A percentile compares a stretch with the other conserved stretches of the same genome.
Conservation (phyloP, 2,113 vertebrate genomes). For the Ardeotis arabs region DNA sequence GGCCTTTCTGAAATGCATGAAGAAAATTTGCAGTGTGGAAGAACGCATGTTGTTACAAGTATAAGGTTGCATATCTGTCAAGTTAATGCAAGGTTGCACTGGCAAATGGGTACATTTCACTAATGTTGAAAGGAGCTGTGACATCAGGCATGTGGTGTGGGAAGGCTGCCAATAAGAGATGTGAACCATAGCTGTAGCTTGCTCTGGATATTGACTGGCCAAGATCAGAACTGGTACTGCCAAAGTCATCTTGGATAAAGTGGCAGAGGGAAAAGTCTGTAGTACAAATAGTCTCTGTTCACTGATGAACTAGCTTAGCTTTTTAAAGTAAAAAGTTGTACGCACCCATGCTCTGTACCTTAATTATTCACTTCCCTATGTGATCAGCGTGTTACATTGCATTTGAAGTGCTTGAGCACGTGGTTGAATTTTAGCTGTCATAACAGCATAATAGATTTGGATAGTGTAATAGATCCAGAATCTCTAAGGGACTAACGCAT, state of each 20-base stretch:
- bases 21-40: accelerated
- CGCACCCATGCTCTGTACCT: accelerated
- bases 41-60: accelerated
- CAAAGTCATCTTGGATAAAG: neutral
- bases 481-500: neutral
- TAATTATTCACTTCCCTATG: neutral
- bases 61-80: accelerated
- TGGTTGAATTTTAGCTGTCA: neutral
- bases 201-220: accelerated
- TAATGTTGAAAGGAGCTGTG: neutral
- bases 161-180: accelerated
- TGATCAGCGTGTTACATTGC: neutral
- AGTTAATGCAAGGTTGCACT: accelerated
- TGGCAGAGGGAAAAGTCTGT: neutral
- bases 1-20: accelerated
- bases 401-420: neutral
- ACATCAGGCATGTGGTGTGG: accelerated
- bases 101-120: accelerated
- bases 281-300: neutral
- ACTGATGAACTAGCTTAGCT: neutral
- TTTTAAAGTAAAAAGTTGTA: neutral
- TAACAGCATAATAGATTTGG: neutral
- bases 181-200: accelerated
- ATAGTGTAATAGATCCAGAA: neutral
- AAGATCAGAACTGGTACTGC: neutral